Percentiles rank a stretch among this genome's conserved stretches.
phyloP scores from a whole-genome alignment of 1,140 invertebrate genomes.

The Portunus trituberculatus region DNA sequence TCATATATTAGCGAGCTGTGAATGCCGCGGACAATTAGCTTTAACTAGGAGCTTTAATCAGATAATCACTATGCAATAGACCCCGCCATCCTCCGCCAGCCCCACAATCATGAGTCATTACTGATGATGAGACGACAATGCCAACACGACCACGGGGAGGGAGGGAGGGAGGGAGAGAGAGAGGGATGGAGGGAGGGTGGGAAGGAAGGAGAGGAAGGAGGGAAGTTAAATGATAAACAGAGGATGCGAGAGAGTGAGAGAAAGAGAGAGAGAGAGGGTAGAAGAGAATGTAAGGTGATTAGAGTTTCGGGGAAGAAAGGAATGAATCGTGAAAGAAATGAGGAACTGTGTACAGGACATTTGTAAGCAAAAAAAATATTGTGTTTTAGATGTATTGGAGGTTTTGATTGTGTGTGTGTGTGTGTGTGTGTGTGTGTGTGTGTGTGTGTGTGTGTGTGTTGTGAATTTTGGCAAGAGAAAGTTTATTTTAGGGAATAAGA shows the following conservation, averaged over 20 bases:
- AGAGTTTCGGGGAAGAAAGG: no score
- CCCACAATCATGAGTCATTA: slow-evolving; percentile 8
- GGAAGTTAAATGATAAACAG: not conserved
- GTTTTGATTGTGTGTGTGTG: no score
- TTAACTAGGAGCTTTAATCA: slow-evolving; percentile 32
- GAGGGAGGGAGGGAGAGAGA: not conserved
- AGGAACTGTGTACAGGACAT: no score
- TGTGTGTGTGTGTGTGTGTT: no score
- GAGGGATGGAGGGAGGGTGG: slow-evolving; percentile 24
- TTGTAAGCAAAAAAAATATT: no score
- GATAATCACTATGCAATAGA: not conserved
- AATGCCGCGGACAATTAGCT: not conserved
- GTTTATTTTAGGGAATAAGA: no score
- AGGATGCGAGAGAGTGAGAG: slow-evolving; percentile 18
- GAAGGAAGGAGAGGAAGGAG: slow-evolving; percentile 1
- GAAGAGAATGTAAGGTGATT: no score
- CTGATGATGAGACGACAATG: not conserved
- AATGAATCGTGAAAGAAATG: no score
- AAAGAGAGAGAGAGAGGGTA: slow-evolving; percentile 33
- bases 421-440: no score
- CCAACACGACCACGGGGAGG: not conserved
- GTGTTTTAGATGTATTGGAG: no score
- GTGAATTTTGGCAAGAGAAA: no score
- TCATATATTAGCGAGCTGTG: not conserved
- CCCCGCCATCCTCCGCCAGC: not conserved